phyloP scores from a whole-genome alignment of 2,888 invertebrate genomes.

The Aricia artaxerxes region DNA sequence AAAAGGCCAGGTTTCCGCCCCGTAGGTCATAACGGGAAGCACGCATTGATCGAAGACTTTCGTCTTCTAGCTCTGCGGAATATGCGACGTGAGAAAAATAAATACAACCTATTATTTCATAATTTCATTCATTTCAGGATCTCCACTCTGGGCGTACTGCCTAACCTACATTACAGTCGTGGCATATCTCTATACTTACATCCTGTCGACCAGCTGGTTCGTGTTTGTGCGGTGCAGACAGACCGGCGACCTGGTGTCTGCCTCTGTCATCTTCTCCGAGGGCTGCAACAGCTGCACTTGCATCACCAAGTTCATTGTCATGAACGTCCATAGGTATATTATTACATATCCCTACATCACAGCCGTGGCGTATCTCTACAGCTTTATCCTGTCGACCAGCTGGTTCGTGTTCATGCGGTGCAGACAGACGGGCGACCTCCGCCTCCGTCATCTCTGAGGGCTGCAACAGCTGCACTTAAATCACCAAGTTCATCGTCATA shows the following conservation, averaged over 20 bases:
- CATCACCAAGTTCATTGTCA: conserved; percentile 51
- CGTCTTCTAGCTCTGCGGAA: too few relatives aligned
- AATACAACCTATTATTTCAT: too few relatives aligned
- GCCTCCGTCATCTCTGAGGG: conserved; percentile 51
- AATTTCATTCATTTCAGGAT: neutral
- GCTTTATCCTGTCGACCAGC: conserved; percentile 50
- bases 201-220: conserved; percentile 55
- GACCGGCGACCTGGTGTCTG: conserved; percentile 49
- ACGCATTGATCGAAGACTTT: too few relatives aligned
- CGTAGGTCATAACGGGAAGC: too few relatives aligned
- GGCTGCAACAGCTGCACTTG: conserved; percentile 51
- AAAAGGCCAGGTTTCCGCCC: too few relatives aligned
- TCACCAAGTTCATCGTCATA: conserved; percentile 52
- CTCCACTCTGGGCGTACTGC: neutral
- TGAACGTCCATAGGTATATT: conserved; percentile 50
- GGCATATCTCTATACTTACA: conserved; percentile 54
- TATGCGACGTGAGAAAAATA: too few relatives aligned
- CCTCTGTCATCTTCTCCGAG: conserved; percentile 52
- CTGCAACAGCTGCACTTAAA: conserved; percentile 49
- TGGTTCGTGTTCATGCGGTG: conserved; percentile 55
- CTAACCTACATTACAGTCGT: conserved; percentile 31
- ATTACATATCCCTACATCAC: conserved; percentile 17
- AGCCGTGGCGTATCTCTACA: conserved; percentile 49
- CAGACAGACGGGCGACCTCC: conserved; percentile 48
- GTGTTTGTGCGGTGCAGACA: conserved; percentile 48